A percentile compares a stretch with the other conserved stretches of the same genome.
phyloP scores from a whole-genome alignment of 2,888 invertebrate species.

The Philaethria dido region DNA sequence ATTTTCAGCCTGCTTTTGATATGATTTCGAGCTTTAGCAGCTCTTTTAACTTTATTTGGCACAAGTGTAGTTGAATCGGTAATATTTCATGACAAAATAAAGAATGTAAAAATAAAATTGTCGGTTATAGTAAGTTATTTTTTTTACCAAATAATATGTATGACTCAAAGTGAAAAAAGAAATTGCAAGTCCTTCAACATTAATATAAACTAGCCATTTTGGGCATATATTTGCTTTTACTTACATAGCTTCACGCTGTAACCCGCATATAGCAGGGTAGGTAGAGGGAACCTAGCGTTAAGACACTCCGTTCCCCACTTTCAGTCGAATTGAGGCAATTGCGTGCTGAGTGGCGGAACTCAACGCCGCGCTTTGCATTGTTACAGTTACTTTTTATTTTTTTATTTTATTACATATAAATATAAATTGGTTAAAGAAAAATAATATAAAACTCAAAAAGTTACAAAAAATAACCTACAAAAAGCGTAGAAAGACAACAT shows the following conservation, averaged over 20 bases:
- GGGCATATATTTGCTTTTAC: too few relatives aligned
- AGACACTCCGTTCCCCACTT: too few relatives aligned
- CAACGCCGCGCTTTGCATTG: too few relatives aligned
- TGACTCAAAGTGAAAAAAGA: neutral
- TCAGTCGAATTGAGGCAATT: too few relatives aligned
- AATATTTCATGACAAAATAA: neutral
- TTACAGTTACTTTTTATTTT: too few relatives aligned
- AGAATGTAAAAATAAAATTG: neutral
- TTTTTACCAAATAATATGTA: neutral
- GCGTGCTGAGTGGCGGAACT: too few relatives aligned
- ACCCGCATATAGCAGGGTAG: too few relatives aligned
- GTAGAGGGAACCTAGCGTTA: too few relatives aligned
- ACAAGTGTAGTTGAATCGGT: neutral
- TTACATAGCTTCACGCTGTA: too few relatives aligned
- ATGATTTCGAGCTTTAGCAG: slow-evolving; percentile 21
- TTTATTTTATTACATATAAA: neutral
- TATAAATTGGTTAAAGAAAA: neutral
- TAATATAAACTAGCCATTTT: too few relatives aligned
- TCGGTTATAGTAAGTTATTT: neutral
- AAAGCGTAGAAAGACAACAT: neutral
- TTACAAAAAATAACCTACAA: too few relatives aligned
- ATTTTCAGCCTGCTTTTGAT: slow-evolving; percentile 39
- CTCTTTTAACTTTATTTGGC: slow-evolving; percentile 11
- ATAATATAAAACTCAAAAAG: neutral
- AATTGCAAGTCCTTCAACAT: neutral